Evolutionary conservation across 1,140 invertebrate genomes (phyloP).

Genomic region (Myzus persicae): DNA sequence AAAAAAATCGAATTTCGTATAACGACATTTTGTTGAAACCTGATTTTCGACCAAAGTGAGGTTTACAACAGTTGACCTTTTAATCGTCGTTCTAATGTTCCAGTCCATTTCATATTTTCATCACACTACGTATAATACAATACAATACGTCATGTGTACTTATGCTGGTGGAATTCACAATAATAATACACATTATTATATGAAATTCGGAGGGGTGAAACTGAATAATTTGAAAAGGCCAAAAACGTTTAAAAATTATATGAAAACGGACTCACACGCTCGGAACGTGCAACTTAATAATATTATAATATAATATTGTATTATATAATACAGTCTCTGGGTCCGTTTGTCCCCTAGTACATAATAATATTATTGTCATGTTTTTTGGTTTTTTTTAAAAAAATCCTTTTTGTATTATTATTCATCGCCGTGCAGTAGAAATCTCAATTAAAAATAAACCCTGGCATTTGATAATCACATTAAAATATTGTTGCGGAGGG

Average conservation of each 20-base stretch:
- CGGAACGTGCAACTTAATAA: neutral
- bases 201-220: neutral
- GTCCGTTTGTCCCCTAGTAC: neutral
- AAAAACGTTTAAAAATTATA: neutral
- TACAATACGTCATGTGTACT: neutral
- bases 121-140: neutral
- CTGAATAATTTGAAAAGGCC: neutral
- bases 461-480: conserved; percentile 3
- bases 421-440: neutral
- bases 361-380: neutral
- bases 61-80: neutral
- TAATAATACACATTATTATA: neutral
- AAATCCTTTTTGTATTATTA: conserved; percentile 23
- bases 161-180: neutral
- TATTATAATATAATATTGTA: no score
- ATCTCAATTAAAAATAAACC: conserved; percentile 43
- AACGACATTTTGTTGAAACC: neutral
- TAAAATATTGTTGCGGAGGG: conserved; percentile 33
- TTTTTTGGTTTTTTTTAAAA: neutral
- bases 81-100: neutral
- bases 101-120: neutral
- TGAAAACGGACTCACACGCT: neutral
- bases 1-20: neutral
- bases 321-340: neutral
- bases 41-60: neutral